Percentiles rank a stretch among this genome's conserved stretches.
Evolutionary conservation across 2,888 invertebrate species (phyloP).

Genomic region (Leptopilina drosophilae): DNA sequence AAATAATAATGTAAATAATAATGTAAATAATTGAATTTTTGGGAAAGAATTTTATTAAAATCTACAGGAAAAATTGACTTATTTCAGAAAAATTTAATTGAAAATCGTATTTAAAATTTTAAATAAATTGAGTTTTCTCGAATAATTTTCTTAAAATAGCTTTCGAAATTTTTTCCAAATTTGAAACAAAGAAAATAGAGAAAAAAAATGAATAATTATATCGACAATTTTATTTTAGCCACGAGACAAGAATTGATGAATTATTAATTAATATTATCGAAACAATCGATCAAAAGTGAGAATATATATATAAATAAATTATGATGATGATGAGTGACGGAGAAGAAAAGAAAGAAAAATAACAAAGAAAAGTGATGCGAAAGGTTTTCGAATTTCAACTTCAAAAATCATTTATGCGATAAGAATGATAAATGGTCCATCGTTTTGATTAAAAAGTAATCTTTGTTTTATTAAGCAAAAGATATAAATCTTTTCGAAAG

Average conservation of each 20-base stretch:
- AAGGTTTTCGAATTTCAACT: conserved; percentile 1
- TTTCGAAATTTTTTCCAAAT: no score
- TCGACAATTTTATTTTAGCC: no score
- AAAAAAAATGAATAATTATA: no score
- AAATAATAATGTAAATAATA: no score
- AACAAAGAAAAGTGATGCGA: conserved; percentile 8
- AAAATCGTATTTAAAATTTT: no score
- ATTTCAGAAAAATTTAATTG: no score
- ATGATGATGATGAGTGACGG: neutral
- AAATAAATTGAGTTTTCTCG: no score
- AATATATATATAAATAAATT: neutral
- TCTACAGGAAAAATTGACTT: no score
- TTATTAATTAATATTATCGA: neutral
- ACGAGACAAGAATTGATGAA: neutral
- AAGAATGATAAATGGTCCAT: conserved; percentile 48
- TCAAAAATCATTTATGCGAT: conserved; percentile 38
- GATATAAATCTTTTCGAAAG: conserved; percentile 16
- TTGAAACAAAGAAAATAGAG: no score
- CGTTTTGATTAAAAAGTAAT: conserved; percentile 44
- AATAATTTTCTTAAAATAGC: no score
- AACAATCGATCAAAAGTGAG: neutral
- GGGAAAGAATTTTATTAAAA: no score
- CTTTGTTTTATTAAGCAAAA: neutral
- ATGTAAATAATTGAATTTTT: no score
- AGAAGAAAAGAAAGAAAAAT: neutral